Evolutionary conservation across 2,888 invertebrate genomes (phyloP), one percentile per base, ranked within the genome.

Genomic region (Meteorus colon): DNA sequence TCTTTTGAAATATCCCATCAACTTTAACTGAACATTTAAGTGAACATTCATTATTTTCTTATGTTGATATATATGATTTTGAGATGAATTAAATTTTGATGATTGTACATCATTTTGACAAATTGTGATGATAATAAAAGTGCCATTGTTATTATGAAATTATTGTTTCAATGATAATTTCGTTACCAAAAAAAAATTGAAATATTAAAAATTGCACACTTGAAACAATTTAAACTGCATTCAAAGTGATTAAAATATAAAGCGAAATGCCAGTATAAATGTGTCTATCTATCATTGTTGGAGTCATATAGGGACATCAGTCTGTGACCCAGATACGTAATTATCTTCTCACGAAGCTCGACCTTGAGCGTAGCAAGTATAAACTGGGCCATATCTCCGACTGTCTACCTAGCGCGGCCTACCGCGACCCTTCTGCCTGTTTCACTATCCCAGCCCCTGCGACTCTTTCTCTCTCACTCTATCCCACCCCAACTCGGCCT

Each of bases 381-480:
- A 81, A 86, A 86, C 85, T 87, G 83, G 86, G 86, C 86, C 86
- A 86, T 83, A 85, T 85, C 85, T 85, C 84, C 81, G 84, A 84
- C 84, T 84, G 82, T 82, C 81, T 81, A 79, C 82, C 84, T 83
- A 83, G 80, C 79, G 79, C 79, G 80, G 80, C 78, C 78, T 78
- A 80, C 79, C 78, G 78, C 82, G 80, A 84, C 81, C 72, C 72
- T 76, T 72, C 82, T 83, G 77, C 78, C 77, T 77, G 74, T 75
- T 72, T 73, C 75, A 77, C 75, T 71, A 74, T 59, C 77, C 41
- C 41, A 41, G 75, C 78, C 75, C 77, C 72, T 41, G 14, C 72
- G 14, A 16, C 48, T n/a, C 4, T n/a, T 55, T 19, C n/a, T 8
- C 19, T 8, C 55, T 6, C 1, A 19, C 77, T 51, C 37, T 73